These are phyloP conservation scores for Pipistrellus kuhlii DNA, from an alignment of 2,797 vertebrate genomes.

Conservation along the genomic window DNA sequence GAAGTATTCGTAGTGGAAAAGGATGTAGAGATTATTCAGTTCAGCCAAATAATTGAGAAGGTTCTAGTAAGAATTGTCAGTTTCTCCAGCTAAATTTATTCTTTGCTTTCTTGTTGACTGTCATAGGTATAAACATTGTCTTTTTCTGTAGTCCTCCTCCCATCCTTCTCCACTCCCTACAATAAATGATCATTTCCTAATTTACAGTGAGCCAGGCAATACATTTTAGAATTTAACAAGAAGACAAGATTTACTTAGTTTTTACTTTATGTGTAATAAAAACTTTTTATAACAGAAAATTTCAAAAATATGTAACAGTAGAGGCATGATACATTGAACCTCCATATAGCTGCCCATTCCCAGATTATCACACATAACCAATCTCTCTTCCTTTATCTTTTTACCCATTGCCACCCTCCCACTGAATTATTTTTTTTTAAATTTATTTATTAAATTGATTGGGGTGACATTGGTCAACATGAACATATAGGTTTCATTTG, in stretches of 20 bases:
- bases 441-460: too few species aligned
- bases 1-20: background rate
- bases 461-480: too few species aligned
- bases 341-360: background rate
- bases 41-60: background rate
- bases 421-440: background rate
- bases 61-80: background rate
- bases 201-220: background rate
- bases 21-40: background rate
- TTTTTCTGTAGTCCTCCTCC: background rate
- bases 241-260: background rate
- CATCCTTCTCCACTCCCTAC: background rate
- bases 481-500: too few species aligned
- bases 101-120: background rate
- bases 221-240: constrained; percentile 30
- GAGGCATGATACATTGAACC: background rate
- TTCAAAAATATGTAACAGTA: background rate
- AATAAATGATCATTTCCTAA: background rate
- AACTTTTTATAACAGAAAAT: background rate
- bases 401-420: background rate
- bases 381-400: background rate
- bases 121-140: background rate
- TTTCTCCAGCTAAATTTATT: constrained; percentile 8
- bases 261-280: background rate
- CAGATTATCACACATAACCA: background rate